phyloP scores from a whole-genome alignment of 2,797 vertebrate species.

The Phaenicophaeus curvirostris region DNA sequence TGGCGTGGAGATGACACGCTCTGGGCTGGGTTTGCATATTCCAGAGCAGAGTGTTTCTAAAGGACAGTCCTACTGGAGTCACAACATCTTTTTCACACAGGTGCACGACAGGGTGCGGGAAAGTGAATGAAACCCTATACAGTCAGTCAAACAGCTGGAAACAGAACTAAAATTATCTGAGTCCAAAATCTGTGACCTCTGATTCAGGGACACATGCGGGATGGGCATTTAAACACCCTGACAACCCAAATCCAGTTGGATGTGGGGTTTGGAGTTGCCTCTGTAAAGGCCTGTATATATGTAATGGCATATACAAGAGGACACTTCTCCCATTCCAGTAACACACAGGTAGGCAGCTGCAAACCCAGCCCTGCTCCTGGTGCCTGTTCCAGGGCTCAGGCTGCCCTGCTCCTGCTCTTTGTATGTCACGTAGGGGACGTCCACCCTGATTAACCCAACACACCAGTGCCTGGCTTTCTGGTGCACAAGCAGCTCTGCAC shows the following conservation, averaged over 20 bases:
- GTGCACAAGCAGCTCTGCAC: rapidly evolving
- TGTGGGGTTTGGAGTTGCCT: neutral
- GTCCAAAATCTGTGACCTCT: neutral
- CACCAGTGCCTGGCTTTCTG: rapidly evolving
- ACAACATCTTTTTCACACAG: neutral
- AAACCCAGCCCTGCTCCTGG: rapidly evolving
- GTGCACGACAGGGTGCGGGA: rapidly evolving
- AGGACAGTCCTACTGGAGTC: rapidly evolving
- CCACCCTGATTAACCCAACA: rapidly evolving
- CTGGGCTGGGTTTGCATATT: neutral
- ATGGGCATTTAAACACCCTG: neutral
- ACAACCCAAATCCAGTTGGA: rapidly evolving
- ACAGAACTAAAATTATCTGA: neutral
- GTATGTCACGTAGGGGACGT: neutral
- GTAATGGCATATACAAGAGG: neutral
- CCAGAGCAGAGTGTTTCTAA: neutral
- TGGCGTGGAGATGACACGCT: rapidly evolving
- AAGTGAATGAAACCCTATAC: neutral
- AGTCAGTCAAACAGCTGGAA: neutral
- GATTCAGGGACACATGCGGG: neutral
- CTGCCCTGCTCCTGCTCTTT: neutral
- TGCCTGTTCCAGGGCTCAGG: neutral
- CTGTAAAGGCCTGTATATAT: neutral
- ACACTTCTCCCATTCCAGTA: rapidly evolving
- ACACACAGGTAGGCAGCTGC: neutral